Conservation (phyloP, 2,888 invertebrate genomes). For the Tricholauxania praeusta region DNA sequence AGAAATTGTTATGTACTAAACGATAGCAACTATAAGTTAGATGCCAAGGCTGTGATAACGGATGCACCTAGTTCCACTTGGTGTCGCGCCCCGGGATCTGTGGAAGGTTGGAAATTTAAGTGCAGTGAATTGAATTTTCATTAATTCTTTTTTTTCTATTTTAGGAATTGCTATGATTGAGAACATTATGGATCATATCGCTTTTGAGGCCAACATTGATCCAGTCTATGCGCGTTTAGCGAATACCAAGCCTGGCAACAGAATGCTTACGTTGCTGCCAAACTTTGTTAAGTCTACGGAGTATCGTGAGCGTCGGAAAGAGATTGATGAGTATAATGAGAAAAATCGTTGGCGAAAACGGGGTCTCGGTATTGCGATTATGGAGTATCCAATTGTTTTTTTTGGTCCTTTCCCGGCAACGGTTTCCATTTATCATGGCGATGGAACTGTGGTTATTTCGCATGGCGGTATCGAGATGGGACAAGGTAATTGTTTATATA, state of each 20-base stretch:
- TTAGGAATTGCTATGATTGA: constrained; percentile 71
- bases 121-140: background rate
- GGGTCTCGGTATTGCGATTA: constrained; percentile 76
- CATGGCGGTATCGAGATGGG: constrained; percentile 82
- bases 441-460: constrained; percentile 77
- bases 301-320: constrained; percentile 70
- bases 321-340: constrained; percentile 73
- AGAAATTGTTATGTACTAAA: constrained; percentile 73
- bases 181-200: constrained; percentile 76
- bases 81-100: constrained; percentile 73
- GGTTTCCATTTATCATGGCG: constrained; percentile 76
- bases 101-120: constrained; percentile 68
- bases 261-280: constrained; percentile 67
- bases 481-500: constrained; percentile 72
- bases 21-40: constrained; percentile 74
- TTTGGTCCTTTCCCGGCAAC: constrained; percentile 71
- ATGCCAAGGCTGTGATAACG: constrained; percentile 74
- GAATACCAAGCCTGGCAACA: constrained; percentile 68
- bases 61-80: constrained; percentile 77
- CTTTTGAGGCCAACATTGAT: constrained; percentile 70
- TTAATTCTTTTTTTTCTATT: constrained; percentile 5
- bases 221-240: constrained; percentile 71
- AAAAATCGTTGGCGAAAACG: constrained; percentile 79
- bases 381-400: constrained; percentile 73
- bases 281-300: constrained; percentile 70